Evolutionary conservation across 1,140 invertebrate species (phyloP), one percentile per base, ranked within the genome.

Genomic region (Anadara kagoshimensis): DNA sequence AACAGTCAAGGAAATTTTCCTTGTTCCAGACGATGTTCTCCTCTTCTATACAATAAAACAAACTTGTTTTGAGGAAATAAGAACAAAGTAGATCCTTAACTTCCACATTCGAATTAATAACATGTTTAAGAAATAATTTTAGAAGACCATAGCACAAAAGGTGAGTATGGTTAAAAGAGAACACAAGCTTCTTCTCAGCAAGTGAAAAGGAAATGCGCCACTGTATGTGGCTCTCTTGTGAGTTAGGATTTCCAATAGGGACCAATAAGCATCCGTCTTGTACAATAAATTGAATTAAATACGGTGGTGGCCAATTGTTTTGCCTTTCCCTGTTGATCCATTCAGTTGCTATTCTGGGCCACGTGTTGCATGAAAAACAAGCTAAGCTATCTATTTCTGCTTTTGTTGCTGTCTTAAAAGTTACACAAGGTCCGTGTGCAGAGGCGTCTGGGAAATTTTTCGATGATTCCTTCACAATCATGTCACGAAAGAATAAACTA

Each of bases 161-260:
- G 18, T 71, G 69, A 14, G 26, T 47, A n/a, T 71, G 69, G 43
- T 20, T 66, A 22, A 73, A 45, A 5, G 54, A 59, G n/a, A 20
- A 20, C 18, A 73, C 41, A 8, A 73, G 56, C 20, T 51, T 65
- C 14, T 59, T 57, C 49, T 73, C 70, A n/a, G 63, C 63, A 8
- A 59, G 41, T 7, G 70, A 59, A 26, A 73, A 73, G 0, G 70
- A 73, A 44, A 73, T 59, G 36, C 70, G 58, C 70, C 70, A 73
- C 44, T 73, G 54, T 12, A 73, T 16, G 2, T 51, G n/a, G 12
- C 51, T 47, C 44, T 66, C n/a, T 20, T 24, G 20, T 16, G 54
- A 43, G 2, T 24, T 51, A 44, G 66, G 66, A 24, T 41, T 41
- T n/a, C 63, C 70, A 8, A 73, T 43, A n/a, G 70, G 54, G 24